phyloP scores from a whole-genome alignment of 2,797 vertebrate species.

The Pipistrellus pygmaeus region DNA sequence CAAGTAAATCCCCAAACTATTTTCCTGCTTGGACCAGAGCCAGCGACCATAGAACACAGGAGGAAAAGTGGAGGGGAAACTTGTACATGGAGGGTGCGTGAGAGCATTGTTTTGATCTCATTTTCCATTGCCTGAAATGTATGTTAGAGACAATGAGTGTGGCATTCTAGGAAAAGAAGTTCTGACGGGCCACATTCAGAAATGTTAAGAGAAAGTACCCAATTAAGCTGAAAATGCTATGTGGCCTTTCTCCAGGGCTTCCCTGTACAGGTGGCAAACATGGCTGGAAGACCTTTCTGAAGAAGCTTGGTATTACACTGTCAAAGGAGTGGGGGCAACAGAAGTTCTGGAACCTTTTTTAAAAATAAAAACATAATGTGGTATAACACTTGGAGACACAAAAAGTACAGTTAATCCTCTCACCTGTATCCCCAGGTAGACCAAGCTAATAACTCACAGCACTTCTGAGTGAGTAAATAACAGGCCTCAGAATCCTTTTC shows the following conservation, averaged over 20 bases:
- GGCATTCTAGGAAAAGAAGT: not conserved
- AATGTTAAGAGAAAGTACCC: not conserved
- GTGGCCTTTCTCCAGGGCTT: not conserved
- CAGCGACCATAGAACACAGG: not conserved
- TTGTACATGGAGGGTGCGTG: not conserved
- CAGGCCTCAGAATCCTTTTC: not conserved
- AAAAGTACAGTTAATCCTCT: not conserved
- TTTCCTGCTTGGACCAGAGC: not conserved
- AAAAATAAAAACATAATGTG: not conserved
- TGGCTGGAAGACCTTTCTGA: not conserved
- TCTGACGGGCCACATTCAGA: not conserved
- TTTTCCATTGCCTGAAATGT: not conserved
- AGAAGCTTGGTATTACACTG: not conserved
- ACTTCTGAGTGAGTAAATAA: not conserved
- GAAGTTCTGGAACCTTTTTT: not conserved
- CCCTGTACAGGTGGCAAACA: not conserved
- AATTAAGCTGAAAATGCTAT: not conserved
- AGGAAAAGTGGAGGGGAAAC: not conserved
- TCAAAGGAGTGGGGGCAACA: not conserved
- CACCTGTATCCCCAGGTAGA: not conserved
- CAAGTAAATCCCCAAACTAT: not conserved
- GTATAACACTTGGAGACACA: not conserved
- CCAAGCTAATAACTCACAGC: not conserved
- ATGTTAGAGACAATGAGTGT: not conserved
- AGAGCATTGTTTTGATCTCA: not conserved